A percentile compares a stretch with the other conserved stretches of the same genome.
phyloP scores from a whole-genome alignment of 92 coral and sea anemone species.

The Phymanthus crucifer region DNA sequence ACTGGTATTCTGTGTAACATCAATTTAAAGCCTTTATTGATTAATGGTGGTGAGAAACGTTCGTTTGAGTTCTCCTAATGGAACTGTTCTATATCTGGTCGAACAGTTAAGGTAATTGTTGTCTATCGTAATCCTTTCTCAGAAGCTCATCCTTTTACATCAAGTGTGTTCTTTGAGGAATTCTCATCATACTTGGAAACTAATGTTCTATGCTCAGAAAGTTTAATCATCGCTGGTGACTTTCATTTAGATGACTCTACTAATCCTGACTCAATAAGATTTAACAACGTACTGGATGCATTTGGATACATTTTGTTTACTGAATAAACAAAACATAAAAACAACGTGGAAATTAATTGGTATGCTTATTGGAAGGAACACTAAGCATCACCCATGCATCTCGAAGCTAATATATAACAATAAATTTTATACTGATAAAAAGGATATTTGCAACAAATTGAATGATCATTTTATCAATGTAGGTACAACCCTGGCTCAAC shows the following conservation, averaged over 20 bases:
- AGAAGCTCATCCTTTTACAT: not conserved
- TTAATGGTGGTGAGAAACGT: constrained; percentile 2
- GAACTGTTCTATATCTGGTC: not conserved
- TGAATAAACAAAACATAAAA: constrained; percentile 46
- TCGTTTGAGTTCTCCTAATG: not conserved
- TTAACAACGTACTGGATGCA: not conserved
- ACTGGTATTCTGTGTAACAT: constrained; percentile 30
- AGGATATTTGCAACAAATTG: constrained; percentile 46
- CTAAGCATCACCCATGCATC: constrained; percentile 21
- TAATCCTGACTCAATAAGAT: not conserved
- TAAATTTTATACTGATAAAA: constrained; percentile 48
- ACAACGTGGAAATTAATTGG: constrained; percentile 56
- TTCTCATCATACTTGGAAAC: not conserved
- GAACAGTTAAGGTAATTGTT: not conserved
- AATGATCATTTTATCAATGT: constrained; percentile 47
- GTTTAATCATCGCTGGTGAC: not conserved
- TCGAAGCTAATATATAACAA: constrained; percentile 41
- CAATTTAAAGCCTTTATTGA: not conserved
- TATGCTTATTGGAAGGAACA: constrained; percentile 9
- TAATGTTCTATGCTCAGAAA: not conserved
- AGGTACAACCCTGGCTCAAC: constrained; percentile 48
- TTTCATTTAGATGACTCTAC: not conserved
- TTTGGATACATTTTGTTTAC: too few species aligned
- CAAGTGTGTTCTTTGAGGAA: not conserved
- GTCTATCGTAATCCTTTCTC: not conserved